A percentile compares a stretch with the other conserved stretches of the same genome.
These are phyloP conservation scores for Aselliscus stoliczkanus DNA, from an alignment of 2,797 vertebrate genomes.

Conservation along the genomic window DNA sequence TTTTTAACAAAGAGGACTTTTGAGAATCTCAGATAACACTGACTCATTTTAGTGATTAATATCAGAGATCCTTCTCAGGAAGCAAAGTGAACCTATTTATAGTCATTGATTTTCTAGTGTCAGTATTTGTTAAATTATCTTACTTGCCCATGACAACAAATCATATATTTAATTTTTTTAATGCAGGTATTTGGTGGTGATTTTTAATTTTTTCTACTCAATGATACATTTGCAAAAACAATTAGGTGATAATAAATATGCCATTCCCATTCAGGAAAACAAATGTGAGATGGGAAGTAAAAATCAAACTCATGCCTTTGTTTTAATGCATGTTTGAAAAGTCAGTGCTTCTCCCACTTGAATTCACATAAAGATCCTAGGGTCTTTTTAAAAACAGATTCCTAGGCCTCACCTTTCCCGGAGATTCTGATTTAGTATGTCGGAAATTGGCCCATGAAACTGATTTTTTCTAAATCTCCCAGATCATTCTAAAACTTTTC, in stretches of 20 bases:
- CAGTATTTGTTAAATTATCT: not conserved
- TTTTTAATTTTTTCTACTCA: not conserved
- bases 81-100: not conserved
- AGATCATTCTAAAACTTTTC: not conserved
- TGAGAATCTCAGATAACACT: not conserved
- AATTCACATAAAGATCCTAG: not conserved
- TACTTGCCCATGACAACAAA: not conserved
- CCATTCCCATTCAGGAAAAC: not conserved
- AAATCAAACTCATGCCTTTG: not conserved
- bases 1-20: not conserved
- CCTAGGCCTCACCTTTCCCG: not conserved
- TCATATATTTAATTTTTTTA: not conserved
- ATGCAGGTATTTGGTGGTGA: not conserved
- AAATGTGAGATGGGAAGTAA: not conserved
- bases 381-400: not conserved
- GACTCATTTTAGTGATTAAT: not conserved
- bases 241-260: not conserved
- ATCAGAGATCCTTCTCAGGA: not conserved
- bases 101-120: not conserved
- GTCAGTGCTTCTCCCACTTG: not conserved
- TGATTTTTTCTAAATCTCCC: not conserved
- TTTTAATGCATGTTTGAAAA: not conserved
- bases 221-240: not conserved
- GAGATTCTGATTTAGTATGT: not conserved
- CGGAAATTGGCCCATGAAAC: not conserved